Evolutionary conservation across 1,140 invertebrate species (phyloP).

Genomic region (Drosophila pectinifera): DNA sequence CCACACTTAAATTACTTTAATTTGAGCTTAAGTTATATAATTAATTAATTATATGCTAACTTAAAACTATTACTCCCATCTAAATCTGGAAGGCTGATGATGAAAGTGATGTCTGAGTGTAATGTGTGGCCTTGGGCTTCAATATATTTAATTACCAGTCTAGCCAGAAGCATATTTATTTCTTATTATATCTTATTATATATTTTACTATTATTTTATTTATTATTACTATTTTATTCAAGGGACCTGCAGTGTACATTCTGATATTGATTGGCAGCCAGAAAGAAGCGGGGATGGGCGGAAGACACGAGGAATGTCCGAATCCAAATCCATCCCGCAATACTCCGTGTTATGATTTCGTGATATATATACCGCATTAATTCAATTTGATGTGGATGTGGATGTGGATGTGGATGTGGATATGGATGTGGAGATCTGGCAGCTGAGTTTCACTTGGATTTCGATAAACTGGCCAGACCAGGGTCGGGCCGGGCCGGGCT

Average conservation of each 20-base stretch:
- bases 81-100: too few species aligned
- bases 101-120: too few species aligned
- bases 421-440: conserved; percentile 17
- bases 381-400: conserved; percentile 70
- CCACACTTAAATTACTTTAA: too few species aligned
- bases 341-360: conserved; percentile 62
- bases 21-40: too few species aligned
- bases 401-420: neutral
- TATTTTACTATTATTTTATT: too few species aligned
- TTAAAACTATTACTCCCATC: too few species aligned
- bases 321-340: conserved; percentile 26
- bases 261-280: conserved; percentile 39
- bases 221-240: too few species aligned
- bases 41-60: too few species aligned
- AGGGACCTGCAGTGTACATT: conserved; percentile 1
- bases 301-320: conserved; percentile 12
- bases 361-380: conserved; percentile 76
- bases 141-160: too few species aligned
- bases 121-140: too few species aligned
- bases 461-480: conserved; percentile 51
- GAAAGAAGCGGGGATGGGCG: conserved; percentile 23
- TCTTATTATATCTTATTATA: too few species aligned
- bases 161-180: too few species aligned
- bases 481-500: conserved; percentile 2
- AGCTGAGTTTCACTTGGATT: conserved; percentile 50